phyloP scores from a whole-genome alignment of 1,140 invertebrate genomes.

The Potamilus streckersoni region DNA sequence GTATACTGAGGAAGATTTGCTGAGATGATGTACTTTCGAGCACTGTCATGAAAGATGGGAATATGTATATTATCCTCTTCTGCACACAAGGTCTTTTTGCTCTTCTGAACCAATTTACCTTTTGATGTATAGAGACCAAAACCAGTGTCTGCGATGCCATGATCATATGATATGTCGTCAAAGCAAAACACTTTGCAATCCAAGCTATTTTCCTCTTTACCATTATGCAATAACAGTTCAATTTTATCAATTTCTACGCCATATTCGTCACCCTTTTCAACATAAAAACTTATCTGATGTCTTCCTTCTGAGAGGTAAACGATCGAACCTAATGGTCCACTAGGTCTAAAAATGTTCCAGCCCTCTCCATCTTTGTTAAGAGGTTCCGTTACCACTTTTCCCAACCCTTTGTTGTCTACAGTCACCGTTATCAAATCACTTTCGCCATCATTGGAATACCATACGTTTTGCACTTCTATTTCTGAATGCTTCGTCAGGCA shows the following conservation, averaged over 20 bases:
- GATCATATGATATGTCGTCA: conserved; percentile 8
- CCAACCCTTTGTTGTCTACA: conserved; percentile 4
- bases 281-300: neutral
- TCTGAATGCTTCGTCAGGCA: conserved; percentile 12
- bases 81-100: conserved; percentile 15
- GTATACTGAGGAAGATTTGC: conserved; percentile 29
- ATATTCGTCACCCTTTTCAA: conserved; percentile 9
- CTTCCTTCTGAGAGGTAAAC: neutral
- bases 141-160: neutral
- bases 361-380: conserved; percentile 9
- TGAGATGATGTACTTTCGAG: conserved; percentile 6
- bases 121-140: neutral
- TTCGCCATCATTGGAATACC: conserved; percentile 24
- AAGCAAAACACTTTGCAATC: conserved; percentile 20
- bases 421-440: conserved; percentile 7
- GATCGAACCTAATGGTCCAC: too few relatives aligned
- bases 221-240: neutral
- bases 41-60: conserved; percentile 15
- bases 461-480: neutral
- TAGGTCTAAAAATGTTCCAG: conserved; percentile 6
- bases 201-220: neutral
- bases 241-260: conserved; percentile 28
- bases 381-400: neutral
- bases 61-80: conserved; percentile 30
- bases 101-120: conserved; percentile 14